Evolutionary conservation across 37 sponge, comb jelly and placozoan species (phyloP), one percentile per base, ranked within the genome.

Genomic region (Geodia barretti): DNA sequence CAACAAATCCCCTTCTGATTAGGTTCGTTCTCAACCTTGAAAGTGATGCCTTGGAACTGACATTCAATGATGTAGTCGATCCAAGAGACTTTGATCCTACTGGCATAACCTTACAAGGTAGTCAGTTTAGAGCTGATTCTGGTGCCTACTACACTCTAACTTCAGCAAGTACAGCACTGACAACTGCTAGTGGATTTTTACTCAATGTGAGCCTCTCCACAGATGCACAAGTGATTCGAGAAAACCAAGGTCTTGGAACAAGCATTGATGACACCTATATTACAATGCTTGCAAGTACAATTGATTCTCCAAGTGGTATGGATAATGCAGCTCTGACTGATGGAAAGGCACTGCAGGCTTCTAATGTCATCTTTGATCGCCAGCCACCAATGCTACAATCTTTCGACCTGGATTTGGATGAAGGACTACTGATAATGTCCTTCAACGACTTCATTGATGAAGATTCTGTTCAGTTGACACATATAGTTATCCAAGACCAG

Each of bases 11-110:
- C 64, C 31, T 33, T 24, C 72, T 96, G 35, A 11, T 41, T 0
- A 76, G 81, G 1, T 96, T 91, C 65, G 60, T 79, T 19, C 86
- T 96, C 21, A 83, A 96, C 63, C 63, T 96, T 3, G 54, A 71
- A 60, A 79, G 41, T 33, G 77, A 68, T 36, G 68, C 63, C 2
- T 80, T 96, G 32, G 73, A 39, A 1, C 81, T 96, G 43, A 93
- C 92, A 9, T 96, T 93, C 41, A 63, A 85, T 65, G 97, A 96
- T 86, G 94, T 89, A 37, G 81, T 96, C 0, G 75, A 86, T 79
- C 83, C 86, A 69, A 39, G 47, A 4, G 28, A n/a, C 25, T 91
- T 95, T 75, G 88, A 95, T 66, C 82, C 91, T 28, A 88, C 89
- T 79, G 95, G 91, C 0, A 81, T 95, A 0, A 96, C 94, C 60